Conservation (phyloP, 2,888 invertebrate genomes). For the Anthoptus insignis region DNA sequence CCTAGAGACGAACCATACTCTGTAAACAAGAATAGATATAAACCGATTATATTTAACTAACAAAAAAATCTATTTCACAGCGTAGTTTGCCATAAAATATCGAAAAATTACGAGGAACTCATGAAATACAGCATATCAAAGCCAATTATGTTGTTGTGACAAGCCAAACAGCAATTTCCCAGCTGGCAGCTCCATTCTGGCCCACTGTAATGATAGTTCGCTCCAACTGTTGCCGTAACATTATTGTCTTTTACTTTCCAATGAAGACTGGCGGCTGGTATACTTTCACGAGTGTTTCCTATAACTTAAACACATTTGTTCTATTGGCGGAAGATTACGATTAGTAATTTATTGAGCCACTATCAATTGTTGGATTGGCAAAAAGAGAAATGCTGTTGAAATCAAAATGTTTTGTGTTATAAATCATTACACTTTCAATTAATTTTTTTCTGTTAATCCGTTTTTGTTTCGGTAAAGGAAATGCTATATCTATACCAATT, state of each 20-base stretch:
- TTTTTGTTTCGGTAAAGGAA: too few species aligned
- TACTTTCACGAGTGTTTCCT: conserved; percentile 45
- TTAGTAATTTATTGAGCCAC: neutral
- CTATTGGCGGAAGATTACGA: conserved; percentile 4
- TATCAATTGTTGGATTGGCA: neutral
- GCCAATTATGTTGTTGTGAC: conserved; percentile 40
- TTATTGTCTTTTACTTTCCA: conserved; percentile 53
- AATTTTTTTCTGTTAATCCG: too few species aligned
- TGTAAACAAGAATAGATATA: too few species aligned
- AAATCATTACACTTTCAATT: neutral
- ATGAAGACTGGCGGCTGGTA: conserved; percentile 35
- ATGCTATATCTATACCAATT: too few species aligned
- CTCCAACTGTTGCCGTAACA: conserved; percentile 32
- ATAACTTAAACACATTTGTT: neutral
- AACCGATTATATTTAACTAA: too few species aligned
- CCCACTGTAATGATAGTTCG: conserved; percentile 34
- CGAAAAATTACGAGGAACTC: neutral
- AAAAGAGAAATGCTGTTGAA: neutral
- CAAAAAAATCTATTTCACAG: too few species aligned
- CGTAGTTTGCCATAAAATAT: too few species aligned
- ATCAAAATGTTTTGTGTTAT: neutral
- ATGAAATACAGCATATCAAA: conserved; percentile 27
- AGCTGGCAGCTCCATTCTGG: neutral
- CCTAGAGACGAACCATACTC: too few species aligned
- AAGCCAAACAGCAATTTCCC: conserved; percentile 39